These are phyloP conservation scores for Glomeris maerens DNA, from an alignment of 1,140 invertebrate species.

Conservation along the genomic window DNA sequence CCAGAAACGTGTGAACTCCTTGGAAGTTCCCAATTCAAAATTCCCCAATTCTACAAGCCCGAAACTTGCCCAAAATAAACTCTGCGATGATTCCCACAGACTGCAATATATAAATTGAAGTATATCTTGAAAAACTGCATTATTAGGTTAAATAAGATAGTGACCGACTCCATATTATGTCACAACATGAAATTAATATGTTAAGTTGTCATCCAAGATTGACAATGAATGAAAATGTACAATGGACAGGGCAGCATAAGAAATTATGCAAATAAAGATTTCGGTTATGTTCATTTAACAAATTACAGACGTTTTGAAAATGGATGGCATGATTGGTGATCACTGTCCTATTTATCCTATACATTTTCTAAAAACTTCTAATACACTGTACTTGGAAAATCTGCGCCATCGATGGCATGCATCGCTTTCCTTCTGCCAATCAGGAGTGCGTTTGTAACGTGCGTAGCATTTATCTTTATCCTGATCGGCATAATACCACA, in stretches of 20 bases:
- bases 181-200: too few species aligned
- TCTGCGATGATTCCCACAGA: constrained; percentile 84
- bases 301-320: too few species aligned
- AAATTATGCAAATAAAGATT: too few species aligned
- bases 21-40: constrained; percentile 70
- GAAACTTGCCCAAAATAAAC: constrained; percentile 86
- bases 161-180: too few species aligned
- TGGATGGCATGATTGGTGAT: too few species aligned
- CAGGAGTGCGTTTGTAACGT: constrained; percentile 45
- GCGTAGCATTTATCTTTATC: constrained; percentile 71
- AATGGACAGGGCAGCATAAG: too few species aligned
- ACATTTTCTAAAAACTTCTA: too few species aligned
- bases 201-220: too few species aligned
- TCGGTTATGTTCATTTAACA: too few species aligned
- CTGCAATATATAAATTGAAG: constrained; percentile 40
- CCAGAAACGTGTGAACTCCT: constrained; percentile 77
- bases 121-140: not conserved
- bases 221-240: too few species aligned
- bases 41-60: constrained; percentile 73
- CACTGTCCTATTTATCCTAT: too few species aligned
- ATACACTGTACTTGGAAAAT: constrained; percentile 55
- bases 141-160: too few species aligned
- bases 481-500: constrained; percentile 90
- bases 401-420: constrained; percentile 70
- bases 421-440: constrained; percentile 61